phyloP scores from a whole-genome alignment of 2,113 vertebrate species.

The Paralichthys olivaceus region DNA sequence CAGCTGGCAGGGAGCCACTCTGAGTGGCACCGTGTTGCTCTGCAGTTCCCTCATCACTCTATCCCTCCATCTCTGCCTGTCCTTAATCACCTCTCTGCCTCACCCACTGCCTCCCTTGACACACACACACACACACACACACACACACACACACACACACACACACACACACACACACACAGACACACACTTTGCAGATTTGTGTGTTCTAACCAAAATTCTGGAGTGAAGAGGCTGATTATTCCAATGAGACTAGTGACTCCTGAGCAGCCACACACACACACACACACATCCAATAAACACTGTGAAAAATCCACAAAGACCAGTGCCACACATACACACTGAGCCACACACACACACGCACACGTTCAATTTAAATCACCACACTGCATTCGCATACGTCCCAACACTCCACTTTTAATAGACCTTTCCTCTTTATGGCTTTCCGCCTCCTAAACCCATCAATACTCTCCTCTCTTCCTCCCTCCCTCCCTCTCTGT shows the following conservation, averaged over 20 bases:
- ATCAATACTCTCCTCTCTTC: constrained; percentile 60
- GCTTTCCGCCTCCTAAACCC: constrained; percentile 66
- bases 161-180: neutral
- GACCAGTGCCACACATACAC: neutral
- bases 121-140: neutral
- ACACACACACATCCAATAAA: neutral
- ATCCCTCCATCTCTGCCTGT: constrained; percentile 44
- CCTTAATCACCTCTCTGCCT: constrained; percentile 43
- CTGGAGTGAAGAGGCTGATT: constrained; percentile 7
- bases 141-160: neutral
- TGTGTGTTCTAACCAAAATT: neutral
- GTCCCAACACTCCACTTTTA: constrained; percentile 71
- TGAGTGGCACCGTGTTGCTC: constrained; percentile 48
- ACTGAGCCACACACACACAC: constrained; percentile 10
- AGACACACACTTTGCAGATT: neutral
- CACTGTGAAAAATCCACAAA: neutral
- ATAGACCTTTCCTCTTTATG: constrained; percentile 77
- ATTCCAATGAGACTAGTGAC: neutral
- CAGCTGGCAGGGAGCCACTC: constrained; percentile 52
- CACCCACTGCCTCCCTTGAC: neutral
- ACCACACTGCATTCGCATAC: constrained; percentile 43
- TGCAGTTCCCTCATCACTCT: constrained; percentile 35
- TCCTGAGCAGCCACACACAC: no score
- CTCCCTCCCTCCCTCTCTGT: constrained; percentile 5
- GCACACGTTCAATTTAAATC: constrained; percentile 67